Evolutionary conservation across 2,113 vertebrate species (phyloP), one percentile per base, ranked within the genome.

Genomic region (Aythya baeri): DNA sequence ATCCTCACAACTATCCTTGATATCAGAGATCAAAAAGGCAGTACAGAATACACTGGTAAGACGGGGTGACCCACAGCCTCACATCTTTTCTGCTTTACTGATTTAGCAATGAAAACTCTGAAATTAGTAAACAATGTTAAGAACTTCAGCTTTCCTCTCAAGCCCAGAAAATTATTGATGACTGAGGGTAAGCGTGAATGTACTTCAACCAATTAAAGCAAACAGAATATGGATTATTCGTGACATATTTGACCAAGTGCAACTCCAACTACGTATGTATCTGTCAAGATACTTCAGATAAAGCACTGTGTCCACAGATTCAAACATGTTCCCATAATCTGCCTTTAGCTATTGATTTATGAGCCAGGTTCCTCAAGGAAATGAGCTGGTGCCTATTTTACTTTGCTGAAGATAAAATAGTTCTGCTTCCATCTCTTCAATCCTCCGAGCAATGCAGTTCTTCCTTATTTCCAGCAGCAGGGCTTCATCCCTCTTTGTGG

Each of bases 401-500:
- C 50, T 59, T 57, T 83, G 78, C 79, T 96, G 75, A 80, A 93
- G 88, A 76, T 49, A 57, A 72, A 80, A 55, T 11, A 89, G 34
- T 71, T 95, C 94, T 76, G 86, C 93, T 82, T 94, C 96, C 61
- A 95, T 58, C 26, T 97, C 95, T 74, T 82, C 94, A 50, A 74
- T 94, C 73, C 73, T 90, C 91, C 96, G 88, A 34, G 86, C 94
- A 54, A 92, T 4, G 59, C 95, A 93, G 77, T 76, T 87, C 76
- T 96, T 97, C 90, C 79, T 85, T 4, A 91, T 86, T 58, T 97
- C 97, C 91, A 98, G 89, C 76, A 96, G 74, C 59, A 94, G 57
- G 38, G 70, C 32, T 73, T 70, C 85, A 21, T 81, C 83, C 44
- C 92, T 94, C 63, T 63, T 77, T 31, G 89, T 29, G 26, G 72